Evolutionary conservation across 2,888 invertebrate genomes (phyloP).

Genomic region (Agrypnus murinus): DNA sequence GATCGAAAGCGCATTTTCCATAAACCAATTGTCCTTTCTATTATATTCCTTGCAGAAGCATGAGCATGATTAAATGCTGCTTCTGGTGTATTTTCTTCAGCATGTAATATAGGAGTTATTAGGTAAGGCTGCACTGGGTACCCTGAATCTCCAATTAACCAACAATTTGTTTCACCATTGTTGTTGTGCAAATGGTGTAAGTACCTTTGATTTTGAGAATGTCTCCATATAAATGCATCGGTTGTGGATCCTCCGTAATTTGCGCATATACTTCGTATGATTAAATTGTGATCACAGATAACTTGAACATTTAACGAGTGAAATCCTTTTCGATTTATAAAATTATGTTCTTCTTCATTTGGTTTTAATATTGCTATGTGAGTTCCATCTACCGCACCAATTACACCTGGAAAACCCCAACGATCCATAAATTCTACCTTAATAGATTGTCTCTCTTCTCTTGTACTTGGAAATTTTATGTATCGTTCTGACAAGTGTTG

Average conservation of each 20-base stretch:
- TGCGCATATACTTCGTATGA: constrained; percentile 18
- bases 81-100: constrained; percentile 36
- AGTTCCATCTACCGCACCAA: too few species aligned
- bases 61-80: constrained; percentile 35
- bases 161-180: constrained; percentile 30
- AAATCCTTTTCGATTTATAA: too few species aligned
- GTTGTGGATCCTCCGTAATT: constrained; percentile 6
- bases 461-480: too few species aligned
- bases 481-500: too few species aligned
- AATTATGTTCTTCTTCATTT: too few species aligned
- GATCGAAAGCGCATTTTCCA: too few species aligned
- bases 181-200: background rate
- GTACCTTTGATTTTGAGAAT: constrained; percentile 1
- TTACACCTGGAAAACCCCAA: too few species aligned
- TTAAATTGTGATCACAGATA: constrained; percentile 21
- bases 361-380: too few species aligned
- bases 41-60: constrained; percentile 38
- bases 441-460: too few species aligned
- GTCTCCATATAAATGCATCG: constrained; percentile 23
- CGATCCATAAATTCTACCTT: too few species aligned
- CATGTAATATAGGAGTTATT: constrained; percentile 44
- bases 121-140: constrained; percentile 50
- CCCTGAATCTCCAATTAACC: constrained; percentile 47
- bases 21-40: too few species aligned
- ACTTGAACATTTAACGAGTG: constrained; percentile 19